phyloP scores from a whole-genome alignment of 35 echinoderm and acorn worm genomes.

The Eucidaris tribuloides region DNA sequence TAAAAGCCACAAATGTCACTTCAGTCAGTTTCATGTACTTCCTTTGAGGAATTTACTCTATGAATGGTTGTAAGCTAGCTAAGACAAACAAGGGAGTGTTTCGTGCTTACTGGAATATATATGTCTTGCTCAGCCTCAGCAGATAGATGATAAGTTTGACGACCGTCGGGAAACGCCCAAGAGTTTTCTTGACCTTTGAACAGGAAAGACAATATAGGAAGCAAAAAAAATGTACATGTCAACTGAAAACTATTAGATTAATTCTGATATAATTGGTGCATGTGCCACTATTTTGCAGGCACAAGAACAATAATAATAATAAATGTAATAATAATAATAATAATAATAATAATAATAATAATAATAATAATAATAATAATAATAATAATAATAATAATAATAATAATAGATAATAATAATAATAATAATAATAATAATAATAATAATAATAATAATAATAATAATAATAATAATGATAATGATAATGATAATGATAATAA shows the following conservation, averaged over 20 bases:
- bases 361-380: neutral
- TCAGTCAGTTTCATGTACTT: neutral
- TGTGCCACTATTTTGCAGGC: neutral
- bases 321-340: neutral
- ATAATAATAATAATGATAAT: too few species aligned
- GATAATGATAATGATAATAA: too few species aligned
- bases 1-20: too few species aligned
- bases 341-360: neutral
- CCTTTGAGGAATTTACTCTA: too few species aligned
- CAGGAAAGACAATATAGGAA: neutral
- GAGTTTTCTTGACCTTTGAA: neutral
- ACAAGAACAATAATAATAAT: neutral
- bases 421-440: too few species aligned
- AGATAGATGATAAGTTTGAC: slow-evolving; percentile 48
- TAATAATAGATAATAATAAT: too few species aligned
- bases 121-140: slow-evolving; percentile 31
- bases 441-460: too few species aligned
- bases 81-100: neutral
- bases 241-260: neutral
- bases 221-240: neutral
- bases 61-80: too few species aligned
- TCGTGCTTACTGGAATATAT: slow-evolving; percentile 49
- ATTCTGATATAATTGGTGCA: neutral
- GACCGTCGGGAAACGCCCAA: slow-evolving; percentile 29
- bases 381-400: too few species aligned